Conservation (phyloP, 2,113 vertebrate species). For the Onychorhynchus coronatus region DNA sequence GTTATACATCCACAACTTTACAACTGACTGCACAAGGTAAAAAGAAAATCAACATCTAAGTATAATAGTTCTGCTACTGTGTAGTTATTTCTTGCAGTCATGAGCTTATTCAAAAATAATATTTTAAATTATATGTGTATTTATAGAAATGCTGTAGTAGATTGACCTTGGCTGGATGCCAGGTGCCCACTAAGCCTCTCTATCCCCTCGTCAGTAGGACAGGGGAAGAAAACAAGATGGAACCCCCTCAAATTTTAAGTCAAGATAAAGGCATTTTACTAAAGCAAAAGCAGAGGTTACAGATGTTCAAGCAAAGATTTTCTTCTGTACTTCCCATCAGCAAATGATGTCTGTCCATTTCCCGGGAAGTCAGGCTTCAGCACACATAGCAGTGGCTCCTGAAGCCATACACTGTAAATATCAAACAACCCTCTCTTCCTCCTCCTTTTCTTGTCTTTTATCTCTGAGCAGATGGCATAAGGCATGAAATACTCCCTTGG, state of each 20-base stretch:
- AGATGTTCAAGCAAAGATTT: not conserved
- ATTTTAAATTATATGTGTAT: not conserved
- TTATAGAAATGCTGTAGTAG: not conserved
- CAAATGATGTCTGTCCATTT: not conserved
- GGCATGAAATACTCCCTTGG: not conserved
- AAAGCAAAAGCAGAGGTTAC: not conserved
- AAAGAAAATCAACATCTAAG: not conserved
- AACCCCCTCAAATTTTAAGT: too few relatives aligned
- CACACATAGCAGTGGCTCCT: not conserved
- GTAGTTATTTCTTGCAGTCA: not conserved
- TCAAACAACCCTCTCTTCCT: rapidly evolving
- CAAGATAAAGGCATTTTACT: not conserved
- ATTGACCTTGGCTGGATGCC: not conserved
- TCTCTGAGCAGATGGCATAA: not conserved
- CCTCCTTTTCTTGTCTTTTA: not conserved
- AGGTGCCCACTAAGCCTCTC: rapidly evolving
- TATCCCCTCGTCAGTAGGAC: rapidly evolving
- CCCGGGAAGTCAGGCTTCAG: not conserved
- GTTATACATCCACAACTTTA: not conserved
- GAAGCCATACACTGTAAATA: not conserved
- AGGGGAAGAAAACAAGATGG: not conserved
- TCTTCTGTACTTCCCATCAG: not conserved
- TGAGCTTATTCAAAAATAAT: not conserved
- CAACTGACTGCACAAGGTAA: not conserved
- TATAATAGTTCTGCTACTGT: not conserved